Evolutionary conservation across 2,113 vertebrate genomes (phyloP).

Genomic region (Pseudorasbora parva): DNA sequence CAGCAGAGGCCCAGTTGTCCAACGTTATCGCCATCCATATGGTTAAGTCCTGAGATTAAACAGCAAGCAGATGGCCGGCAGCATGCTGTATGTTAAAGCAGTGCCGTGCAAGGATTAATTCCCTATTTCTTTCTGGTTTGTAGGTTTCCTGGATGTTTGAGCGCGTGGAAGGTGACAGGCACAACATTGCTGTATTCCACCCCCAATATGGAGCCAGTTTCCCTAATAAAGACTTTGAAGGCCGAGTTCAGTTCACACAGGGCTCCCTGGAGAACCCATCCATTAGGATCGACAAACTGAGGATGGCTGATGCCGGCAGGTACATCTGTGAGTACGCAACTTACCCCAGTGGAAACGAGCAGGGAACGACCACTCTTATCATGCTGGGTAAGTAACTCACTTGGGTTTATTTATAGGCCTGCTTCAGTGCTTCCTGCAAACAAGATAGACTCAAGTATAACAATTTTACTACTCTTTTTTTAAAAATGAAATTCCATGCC

Average conservation of each 20-base stretch:
- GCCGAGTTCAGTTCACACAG: conserved; percentile 71
- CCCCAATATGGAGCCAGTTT: conserved; percentile 77
- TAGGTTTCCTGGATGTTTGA: conserved; percentile 81
- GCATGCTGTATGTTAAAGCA: background rate
- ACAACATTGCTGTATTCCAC: conserved; percentile 82
- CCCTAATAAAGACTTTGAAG: conserved; percentile 68
- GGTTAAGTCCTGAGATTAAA: background rate
- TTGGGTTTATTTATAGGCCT: background rate
- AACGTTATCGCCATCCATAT: no score
- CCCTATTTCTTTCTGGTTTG: background rate
- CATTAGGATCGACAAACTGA: conserved; percentile 73
- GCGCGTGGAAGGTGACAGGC: conserved; percentile 60
- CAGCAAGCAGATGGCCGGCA: background rate
- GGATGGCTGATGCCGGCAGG: conserved; percentile 79
- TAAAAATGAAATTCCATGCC: no score
- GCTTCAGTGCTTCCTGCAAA: background rate
- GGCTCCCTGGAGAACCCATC: conserved; percentile 75
- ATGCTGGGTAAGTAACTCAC: conserved; percentile 74
- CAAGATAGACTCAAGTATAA: background rate
- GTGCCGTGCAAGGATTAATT: background rate
- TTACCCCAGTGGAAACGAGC: conserved; percentile 82
- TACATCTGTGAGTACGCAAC: conserved; percentile 86
- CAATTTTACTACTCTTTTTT: no score
- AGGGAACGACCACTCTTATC: conserved; percentile 75
- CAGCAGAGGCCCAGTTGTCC: background rate